Base-by-base conservation (phyloP, 2,888 invertebrate genomes). In the Leptinotarsa rubiginosa region DNA sequence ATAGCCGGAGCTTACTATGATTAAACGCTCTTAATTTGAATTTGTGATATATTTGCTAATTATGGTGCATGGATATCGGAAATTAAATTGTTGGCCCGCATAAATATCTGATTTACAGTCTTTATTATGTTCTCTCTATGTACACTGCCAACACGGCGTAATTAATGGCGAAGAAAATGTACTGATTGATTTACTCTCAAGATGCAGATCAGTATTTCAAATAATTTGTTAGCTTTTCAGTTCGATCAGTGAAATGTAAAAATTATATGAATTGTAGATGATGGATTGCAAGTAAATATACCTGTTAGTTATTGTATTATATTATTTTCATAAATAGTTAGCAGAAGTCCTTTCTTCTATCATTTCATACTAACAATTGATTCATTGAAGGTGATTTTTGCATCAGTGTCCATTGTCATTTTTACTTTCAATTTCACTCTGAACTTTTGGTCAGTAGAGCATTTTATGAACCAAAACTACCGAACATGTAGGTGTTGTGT, bases 11-110 rank as follows among this genome's bases (percentile, higher is more conserved):
- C 76, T 80, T 71, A 73, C 78, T 76, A 67, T 81, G 81, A 83
- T 83, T 85, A 85, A 85, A 83, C 84, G 70, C 81, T 80, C 83
- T 84, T 86, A 86, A 86, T 86, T 86, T 85, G 85, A 84, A 85
- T 85, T 84, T 82, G 85, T 87, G 87, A 87, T 87, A 85, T 87
- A 87, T 87, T 86, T 83, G 85, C 83, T 86, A 86, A 86, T 86
- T 86, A 86, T 83, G 81, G 80, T 77, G 82, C 82, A 83, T 81
- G 84, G 82, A 80, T 82, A 84, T 86, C 86, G 86, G 86, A 86
- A 86, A 86, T 86, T 86, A 86, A 85, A 85, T 84, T 83, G 82
- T 80, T 81, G 82, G 80, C 80, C 80, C 78, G 80, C 80, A 81
- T 80, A 81, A 81, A 84, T 84, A 83, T 81, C 78, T 84, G 84